These are phyloP conservation scores for Steinernema hermaphroditum DNA, from an alignment of 2,888 invertebrate genomes.

Conservation along the genomic window DNA sequence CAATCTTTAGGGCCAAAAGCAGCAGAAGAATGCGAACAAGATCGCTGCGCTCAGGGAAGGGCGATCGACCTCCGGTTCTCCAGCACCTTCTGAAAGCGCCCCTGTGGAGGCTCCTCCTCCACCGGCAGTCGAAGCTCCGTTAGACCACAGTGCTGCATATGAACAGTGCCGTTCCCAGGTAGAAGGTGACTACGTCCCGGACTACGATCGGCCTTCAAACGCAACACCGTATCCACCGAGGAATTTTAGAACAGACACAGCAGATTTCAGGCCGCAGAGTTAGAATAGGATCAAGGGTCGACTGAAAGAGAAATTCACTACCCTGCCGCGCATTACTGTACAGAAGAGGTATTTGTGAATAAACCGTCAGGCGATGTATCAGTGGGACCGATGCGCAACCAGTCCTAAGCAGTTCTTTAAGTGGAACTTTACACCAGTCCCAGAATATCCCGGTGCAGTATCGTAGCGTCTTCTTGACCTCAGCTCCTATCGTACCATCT, in stretches of 20 bases:
- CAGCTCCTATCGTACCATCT: too few species aligned
- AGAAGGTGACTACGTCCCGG: background rate
- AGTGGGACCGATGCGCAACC: too few species aligned
- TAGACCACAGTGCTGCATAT: background rate
- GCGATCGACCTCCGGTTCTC: background rate
- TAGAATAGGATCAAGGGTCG: background rate
- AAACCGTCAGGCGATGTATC: slow-evolving; percentile 10
- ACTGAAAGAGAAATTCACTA: background rate
- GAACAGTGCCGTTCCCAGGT: background rate
- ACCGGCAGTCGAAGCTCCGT: background rate
- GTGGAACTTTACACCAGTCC: background rate
- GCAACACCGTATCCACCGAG: background rate
- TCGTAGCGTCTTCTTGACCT: background rate
- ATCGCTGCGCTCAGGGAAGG: background rate
- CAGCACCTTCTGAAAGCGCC: background rate
- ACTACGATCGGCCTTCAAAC: background rate
- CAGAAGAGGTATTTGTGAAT: slow-evolving; percentile 13
- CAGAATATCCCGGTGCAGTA: background rate
- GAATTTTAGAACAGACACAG: background rate
- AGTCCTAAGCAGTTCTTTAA: too few species aligned
- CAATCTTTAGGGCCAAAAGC: background rate
- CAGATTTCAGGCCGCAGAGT: background rate
- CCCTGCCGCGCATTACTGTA: background rate
- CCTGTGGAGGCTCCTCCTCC: background rate
- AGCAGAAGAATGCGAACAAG: background rate